Evolutionary conservation across 2,888 invertebrate genomes (phyloP), one percentile per base, ranked within the genome.

Genomic region (Saturnia japonica): DNA sequence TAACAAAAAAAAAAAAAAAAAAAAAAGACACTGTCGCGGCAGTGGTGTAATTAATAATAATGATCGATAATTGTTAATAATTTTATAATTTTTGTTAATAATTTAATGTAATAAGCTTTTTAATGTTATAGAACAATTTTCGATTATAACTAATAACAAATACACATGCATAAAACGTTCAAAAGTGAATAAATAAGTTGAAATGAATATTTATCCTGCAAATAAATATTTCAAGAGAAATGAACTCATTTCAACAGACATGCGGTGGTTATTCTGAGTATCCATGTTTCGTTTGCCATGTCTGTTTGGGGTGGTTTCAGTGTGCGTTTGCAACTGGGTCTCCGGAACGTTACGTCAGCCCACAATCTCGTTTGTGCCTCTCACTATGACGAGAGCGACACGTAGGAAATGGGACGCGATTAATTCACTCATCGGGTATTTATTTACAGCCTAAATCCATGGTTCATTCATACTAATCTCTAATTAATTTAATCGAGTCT

Each of bases 361-460:
- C 85, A 87, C 89, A 88, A 90, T 89, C 88, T 88, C 89, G 90
- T 88, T 90, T 88, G 85, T 84, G 88, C 83, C 86, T 86, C 84
- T 86, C 84, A 86, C 86, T 86, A 87, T 85, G 86, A 84, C 83
- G 82, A 80, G 84, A 80, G 84, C 84, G 88, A 90, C 89, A 87
- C 77, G 85, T 82, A 87, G 91, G 91, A 90, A 91, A 90, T 91
- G 86, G 89, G 89, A 86, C 86, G 84, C 85, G 87, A 90, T 89
- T 90, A 90, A 85, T 87, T 86, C 80, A 88, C 85, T 80, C 83
- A 83, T 82, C 78, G 78, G 77, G 74, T 75, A 76, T 82, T 82
- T 78, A 78, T 80, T 69, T 67, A 34, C 62, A 40, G 51, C 40
- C 51, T 28, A 22, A 62, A 45, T 22, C n/a, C 28, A 51, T 40